phyloP scores from a whole-genome alignment of 2,113 vertebrate genomes.

The Hassar affinis region DNA sequence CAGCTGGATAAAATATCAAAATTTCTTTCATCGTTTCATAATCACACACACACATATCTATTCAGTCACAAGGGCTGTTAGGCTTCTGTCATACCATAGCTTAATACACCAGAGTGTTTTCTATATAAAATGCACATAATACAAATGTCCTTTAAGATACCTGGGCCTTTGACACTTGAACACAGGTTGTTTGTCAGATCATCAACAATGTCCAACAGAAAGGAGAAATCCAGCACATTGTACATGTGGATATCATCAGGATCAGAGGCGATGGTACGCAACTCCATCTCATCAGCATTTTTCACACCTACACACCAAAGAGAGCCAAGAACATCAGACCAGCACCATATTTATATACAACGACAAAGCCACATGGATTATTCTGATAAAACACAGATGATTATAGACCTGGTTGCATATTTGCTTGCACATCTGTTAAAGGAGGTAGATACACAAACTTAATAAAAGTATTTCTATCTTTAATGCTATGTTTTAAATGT shows the following conservation, averaged over 20 bases:
- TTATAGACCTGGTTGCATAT: constrained; percentile 2
- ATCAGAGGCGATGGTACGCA: constrained; percentile 89
- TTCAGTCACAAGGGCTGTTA: not conserved
- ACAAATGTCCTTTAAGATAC: constrained; percentile 63
- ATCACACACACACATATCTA: not conserved
- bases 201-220: constrained; percentile 87
- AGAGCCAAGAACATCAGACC: not conserved
- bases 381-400: not conserved
- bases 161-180: constrained; percentile 94
- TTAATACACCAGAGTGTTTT: not conserved
- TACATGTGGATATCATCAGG: constrained; percentile 90
- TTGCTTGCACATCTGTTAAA: not conserved
- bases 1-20: constrained; percentile 12
- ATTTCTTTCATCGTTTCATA: not conserved
- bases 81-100: not conserved
- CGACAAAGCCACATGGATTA: not conserved
- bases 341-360: not conserved
- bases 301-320: constrained; percentile 83
- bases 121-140: not conserved
- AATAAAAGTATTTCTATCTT: not conserved
- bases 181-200: constrained; percentile 87
- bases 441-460: not conserved
- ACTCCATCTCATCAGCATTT: constrained; percentile 92
- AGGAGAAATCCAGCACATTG: constrained; percentile 93
- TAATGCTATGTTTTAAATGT: not conserved